Evolutionary conservation across 2,797 vertebrate species (phyloP).

Genomic region (Lepilemur septentrionalis): DNA sequence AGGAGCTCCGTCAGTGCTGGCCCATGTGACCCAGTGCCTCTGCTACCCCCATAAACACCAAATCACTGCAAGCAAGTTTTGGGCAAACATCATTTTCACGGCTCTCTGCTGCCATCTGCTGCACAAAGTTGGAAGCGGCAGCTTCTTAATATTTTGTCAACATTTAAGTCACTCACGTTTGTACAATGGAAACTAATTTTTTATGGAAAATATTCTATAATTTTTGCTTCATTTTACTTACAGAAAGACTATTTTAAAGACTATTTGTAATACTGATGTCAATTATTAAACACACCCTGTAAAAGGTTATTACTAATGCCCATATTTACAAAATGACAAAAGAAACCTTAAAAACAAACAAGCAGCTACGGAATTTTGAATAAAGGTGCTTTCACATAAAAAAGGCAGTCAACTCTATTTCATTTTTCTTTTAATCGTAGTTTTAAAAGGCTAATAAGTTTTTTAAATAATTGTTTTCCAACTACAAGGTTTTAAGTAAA

Average conservation of each 20-base stretch:
- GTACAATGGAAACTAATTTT: not conserved
- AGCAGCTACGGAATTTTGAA: not conserved
- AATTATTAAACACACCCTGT: not conserved
- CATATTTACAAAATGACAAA: constrained; percentile 14
- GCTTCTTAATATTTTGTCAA: not conserved
- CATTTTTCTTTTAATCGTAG: not conserved
- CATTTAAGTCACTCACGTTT: not conserved
- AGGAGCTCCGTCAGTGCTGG: not conserved
- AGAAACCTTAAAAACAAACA: not conserved
- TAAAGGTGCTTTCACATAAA: constrained; percentile 19
- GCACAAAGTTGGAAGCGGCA: not conserved
- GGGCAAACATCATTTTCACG: not conserved
- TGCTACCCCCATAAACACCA: not conserved
- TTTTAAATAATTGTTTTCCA: not conserved
- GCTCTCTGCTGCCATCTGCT: constrained; percentile 81
- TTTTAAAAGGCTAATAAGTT: not conserved
- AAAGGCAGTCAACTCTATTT: not conserved
- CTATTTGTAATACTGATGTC: not conserved
- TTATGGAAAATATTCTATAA: not conserved
- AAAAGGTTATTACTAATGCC: not conserved
- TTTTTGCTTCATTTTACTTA: not conserved
- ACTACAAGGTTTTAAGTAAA: not conserved
- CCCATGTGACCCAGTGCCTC: fast-evolving
- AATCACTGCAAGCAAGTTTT: not conserved
- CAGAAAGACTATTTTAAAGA: not conserved